phyloP scores from a whole-genome alignment of 2,797 vertebrate species.

The Danionella dracula region DNA sequence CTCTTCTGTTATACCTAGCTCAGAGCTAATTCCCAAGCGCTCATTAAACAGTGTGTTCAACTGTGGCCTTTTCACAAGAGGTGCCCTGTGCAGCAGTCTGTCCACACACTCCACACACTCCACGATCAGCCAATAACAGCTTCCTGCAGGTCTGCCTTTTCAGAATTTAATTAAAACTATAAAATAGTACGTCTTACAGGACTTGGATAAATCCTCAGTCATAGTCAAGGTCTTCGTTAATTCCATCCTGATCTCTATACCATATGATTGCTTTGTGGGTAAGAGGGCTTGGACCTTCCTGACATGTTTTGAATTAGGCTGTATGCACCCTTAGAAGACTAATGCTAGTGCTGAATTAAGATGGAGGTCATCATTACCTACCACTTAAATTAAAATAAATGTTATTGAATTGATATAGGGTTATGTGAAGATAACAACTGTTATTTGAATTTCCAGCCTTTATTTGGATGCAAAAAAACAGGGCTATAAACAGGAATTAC shows the following conservation, averaged over 20 bases:
- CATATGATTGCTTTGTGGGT: slow-evolving; percentile 45
- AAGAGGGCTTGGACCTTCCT: slow-evolving; percentile 47
- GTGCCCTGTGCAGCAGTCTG: background rate
- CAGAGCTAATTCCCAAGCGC: slow-evolving; percentile 35
- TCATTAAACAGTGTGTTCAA: slow-evolving; percentile 26
- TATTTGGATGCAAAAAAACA: too few relatives aligned
- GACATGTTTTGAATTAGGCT: slow-evolving; percentile 40
- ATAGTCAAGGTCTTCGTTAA: slow-evolving; percentile 41
- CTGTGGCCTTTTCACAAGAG: slow-evolving; percentile 32
- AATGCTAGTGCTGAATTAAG: background rate
- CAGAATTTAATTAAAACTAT: slow-evolving; percentile 48
- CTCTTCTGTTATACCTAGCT: background rate
- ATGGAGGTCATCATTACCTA: background rate
- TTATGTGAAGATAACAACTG: too few relatives aligned
- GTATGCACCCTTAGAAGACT: slow-evolving; percentile 4
- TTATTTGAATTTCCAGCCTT: too few relatives aligned
- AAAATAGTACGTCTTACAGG: slow-evolving; percentile 43
- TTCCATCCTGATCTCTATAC: slow-evolving; percentile 48
- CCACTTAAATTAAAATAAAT: too few relatives aligned
- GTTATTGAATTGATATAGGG: too few relatives aligned
- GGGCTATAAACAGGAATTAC: too few relatives aligned
- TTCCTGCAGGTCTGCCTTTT: slow-evolving; percentile 38
- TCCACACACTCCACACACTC: background rate
- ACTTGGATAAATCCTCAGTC: slow-evolving; percentile 37
- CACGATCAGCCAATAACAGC: slow-evolving; percentile 39